Conservation (phyloP, 2,113 vertebrate genomes). For the Protobothrops mucrosquamatus region DNA sequence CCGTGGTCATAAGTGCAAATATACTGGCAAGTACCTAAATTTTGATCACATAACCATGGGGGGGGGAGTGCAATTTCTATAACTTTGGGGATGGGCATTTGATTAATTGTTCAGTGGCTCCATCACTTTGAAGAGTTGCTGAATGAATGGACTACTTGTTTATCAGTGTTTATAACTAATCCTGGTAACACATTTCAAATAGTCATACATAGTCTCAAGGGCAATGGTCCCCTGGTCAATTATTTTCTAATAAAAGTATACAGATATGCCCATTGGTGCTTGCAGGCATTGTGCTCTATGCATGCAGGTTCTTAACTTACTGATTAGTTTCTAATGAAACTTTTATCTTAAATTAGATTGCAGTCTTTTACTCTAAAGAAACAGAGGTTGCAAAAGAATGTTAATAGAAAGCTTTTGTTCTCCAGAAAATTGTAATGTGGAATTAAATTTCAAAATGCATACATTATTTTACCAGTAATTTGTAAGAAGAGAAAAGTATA, state of each 20-base stretch:
- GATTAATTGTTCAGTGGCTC: neutral
- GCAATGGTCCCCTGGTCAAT: neutral
- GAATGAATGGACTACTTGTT: neutral
- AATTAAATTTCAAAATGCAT: no score
- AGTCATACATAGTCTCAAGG: neutral
- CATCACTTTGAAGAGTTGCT: neutral
- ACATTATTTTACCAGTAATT: no score
- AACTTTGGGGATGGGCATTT: neutral
- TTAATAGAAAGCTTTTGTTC: no score
- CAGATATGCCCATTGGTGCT: neutral
- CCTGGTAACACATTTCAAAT: neutral
- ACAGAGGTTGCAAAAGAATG: no score
- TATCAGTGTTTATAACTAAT: neutral
- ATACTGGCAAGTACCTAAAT: neutral
- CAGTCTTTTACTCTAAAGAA: no score
- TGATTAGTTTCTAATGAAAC: no score
- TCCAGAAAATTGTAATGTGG: no score
- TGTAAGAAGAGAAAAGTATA: conserved; percentile 25
- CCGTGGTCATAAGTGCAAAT: neutral
- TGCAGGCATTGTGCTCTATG: neutral
- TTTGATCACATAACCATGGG: neutral
- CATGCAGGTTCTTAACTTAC: conserved; percentile 23
- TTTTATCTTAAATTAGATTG: no score
- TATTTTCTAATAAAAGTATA: neutral
- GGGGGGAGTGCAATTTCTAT: neutral